phyloP scores from a whole-genome alignment of 2,113 vertebrate species.

The Arizona elegans region DNA sequence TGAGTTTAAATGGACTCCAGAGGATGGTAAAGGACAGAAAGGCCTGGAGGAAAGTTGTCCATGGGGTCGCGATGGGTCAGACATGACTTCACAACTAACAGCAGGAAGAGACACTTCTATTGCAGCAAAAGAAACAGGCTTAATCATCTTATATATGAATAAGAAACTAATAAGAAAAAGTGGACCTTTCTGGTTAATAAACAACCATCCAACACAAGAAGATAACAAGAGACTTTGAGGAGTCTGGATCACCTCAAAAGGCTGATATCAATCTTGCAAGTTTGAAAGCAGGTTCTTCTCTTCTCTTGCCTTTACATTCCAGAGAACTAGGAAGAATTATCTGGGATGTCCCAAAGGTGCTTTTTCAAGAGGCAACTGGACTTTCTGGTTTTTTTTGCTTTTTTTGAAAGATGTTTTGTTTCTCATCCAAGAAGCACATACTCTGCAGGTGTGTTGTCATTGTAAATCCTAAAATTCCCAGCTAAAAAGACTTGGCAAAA shows the following conservation, averaged over 20 bases:
- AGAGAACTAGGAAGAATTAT: not conserved
- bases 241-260: not conserved
- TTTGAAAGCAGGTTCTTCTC: not conserved
- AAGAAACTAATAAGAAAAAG: too few species aligned
- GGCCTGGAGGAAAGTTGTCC: too few species aligned
- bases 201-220: not conserved
- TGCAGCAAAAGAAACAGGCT: slow-evolving; percentile 1
- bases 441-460: not conserved
- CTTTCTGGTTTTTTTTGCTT: too few species aligned
- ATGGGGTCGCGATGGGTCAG: too few species aligned
- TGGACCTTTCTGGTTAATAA: not conserved
- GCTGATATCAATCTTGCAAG: not conserved
- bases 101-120: not conserved
- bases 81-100: too few species aligned
- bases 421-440: too few species aligned
- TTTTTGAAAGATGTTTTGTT: too few species aligned
- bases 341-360: too few species aligned
- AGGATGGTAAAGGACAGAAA: too few species aligned
- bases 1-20: too few species aligned
- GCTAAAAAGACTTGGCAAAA: not conserved
- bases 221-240: not conserved
- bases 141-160: not conserved
- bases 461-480: not conserved
- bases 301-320: not conserved
- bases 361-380: too few species aligned